Percentiles rank a stretch among this genome's conserved stretches.
phyloP scores from a whole-genome alignment of 2,113 vertebrate species.

The Vulpes lagopus region DNA sequence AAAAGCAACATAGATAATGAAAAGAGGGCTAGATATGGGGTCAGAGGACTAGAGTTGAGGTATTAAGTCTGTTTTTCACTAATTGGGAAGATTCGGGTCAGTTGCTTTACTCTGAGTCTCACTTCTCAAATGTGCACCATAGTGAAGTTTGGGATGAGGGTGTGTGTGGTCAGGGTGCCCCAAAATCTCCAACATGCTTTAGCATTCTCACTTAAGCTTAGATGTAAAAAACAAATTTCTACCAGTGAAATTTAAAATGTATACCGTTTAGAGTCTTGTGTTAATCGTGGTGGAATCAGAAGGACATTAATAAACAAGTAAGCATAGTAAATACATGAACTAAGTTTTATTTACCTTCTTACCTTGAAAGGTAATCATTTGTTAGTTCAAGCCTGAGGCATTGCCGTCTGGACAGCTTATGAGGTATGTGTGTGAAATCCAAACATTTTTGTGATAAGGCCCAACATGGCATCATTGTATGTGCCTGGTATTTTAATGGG shows the following conservation, averaged over 20 bases:
- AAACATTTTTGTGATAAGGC: constrained; percentile 30
- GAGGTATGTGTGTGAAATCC: neutral
- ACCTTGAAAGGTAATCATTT: constrained; percentile 21
- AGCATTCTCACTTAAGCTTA: constrained; percentile 23
- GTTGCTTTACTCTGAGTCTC: neutral
- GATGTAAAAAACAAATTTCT: neutral
- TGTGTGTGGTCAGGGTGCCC: neutral
- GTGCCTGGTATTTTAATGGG: neutral
- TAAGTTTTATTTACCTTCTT: constrained; percentile 48
- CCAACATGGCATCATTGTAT: too few relatives aligned
- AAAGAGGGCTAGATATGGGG: neutral
- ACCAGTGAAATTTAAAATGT: neutral
- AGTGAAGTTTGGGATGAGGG: neutral
- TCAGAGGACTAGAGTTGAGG: neutral
- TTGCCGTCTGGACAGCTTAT: constrained; percentile 37
- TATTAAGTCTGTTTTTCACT: neutral
- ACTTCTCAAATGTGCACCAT: neutral
- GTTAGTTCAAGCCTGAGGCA: neutral
- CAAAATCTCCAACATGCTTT: neutral
- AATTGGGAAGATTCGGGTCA: neutral
- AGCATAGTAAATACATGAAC: constrained; percentile 27
- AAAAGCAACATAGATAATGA: neutral
- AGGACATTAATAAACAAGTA: constrained; percentile 52
- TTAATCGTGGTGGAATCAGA: neutral
- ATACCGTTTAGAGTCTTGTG: neutral